phyloP scores from a whole-genome alignment of 2,113 vertebrate species.

The Mixornis gularis region DNA sequence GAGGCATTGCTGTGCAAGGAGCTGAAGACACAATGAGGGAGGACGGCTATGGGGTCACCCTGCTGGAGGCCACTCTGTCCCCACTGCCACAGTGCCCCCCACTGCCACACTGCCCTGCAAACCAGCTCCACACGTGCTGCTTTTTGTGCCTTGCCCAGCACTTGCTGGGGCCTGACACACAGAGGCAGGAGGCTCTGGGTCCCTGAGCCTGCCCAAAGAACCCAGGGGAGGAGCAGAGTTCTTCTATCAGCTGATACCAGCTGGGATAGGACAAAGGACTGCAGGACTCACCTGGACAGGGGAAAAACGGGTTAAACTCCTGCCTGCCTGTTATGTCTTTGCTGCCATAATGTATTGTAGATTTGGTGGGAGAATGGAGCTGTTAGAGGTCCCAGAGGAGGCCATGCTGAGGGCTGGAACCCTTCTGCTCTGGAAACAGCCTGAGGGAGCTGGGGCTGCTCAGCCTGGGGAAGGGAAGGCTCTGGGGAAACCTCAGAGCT shows the following conservation, averaged over 20 bases:
- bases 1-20: fast-evolving
- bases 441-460: not conserved
- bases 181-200: not conserved
- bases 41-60: fast-evolving
- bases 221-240: not conserved
- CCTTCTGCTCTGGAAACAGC: not conserved
- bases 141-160: not conserved
- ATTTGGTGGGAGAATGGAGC: not conserved
- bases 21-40: not conserved
- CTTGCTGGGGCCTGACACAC: fast-evolving
- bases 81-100: too few species aligned
- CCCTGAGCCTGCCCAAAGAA: not conserved
- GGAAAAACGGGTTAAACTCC: not conserved
- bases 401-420: not conserved
- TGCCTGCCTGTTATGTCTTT: not conserved
- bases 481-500: not conserved
- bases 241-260: not conserved
- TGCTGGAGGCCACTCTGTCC: not conserved
- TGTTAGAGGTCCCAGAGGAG: not conserved
- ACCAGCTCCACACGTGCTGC: not conserved
- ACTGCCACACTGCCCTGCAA: not conserved
- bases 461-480: not conserved
- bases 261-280: not conserved
- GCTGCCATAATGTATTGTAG: not conserved
- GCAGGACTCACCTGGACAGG: not conserved